phyloP scores from a whole-genome alignment of 2,113 vertebrate genomes.

The Xiphophorus couchianus region DNA sequence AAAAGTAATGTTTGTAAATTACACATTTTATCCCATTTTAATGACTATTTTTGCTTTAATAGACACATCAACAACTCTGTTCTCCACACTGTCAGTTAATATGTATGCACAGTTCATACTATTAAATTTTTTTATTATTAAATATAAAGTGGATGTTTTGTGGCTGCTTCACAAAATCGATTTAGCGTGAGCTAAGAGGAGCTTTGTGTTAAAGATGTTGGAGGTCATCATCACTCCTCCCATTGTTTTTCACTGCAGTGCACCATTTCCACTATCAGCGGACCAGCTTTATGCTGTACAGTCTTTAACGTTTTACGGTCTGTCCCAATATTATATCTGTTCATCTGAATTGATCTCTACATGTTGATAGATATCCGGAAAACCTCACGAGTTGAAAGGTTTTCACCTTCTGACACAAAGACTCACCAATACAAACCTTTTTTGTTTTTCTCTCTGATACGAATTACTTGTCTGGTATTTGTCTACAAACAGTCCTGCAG shows the following conservation, averaged over 20 bases:
- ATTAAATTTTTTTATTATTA: neutral
- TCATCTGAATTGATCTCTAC: neutral
- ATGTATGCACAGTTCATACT: neutral
- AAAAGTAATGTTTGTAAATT: neutral
- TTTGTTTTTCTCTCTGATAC: neutral
- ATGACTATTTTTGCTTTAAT: neutral
- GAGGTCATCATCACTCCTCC: constrained; percentile 23
- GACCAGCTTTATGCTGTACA: neutral
- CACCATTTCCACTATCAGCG: constrained; percentile 8
- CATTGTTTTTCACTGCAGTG: constrained; percentile 23
- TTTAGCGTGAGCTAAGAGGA: neutral
- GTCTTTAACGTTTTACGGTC: neutral
- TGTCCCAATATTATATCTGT: neutral
- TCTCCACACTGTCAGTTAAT: neutral
- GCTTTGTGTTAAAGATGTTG: neutral
- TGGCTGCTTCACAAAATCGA: neutral
- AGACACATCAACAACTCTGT: neutral
- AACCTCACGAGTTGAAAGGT: neutral
- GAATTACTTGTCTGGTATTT: neutral
- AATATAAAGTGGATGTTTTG: neutral
- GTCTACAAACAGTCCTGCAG: too few relatives aligned
- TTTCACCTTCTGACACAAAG: neutral
- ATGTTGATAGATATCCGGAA: neutral
- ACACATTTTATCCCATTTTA: neutral
- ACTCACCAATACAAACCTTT: neutral